phyloP scores from a whole-genome alignment of 2,113 vertebrate species.

The Brachypteracias leptosomus region DNA sequence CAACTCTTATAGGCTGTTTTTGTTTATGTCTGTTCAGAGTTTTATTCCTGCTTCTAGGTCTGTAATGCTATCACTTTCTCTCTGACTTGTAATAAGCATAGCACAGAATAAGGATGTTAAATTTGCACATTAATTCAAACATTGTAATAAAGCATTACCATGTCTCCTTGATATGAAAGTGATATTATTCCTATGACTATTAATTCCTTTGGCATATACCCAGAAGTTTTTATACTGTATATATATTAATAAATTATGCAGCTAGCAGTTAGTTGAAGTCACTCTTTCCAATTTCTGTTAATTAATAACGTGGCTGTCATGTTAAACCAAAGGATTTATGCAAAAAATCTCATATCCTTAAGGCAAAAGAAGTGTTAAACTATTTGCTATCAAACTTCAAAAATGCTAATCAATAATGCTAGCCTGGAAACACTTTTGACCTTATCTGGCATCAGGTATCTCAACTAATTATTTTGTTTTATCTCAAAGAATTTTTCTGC shows the following conservation, averaged over 20 bases:
- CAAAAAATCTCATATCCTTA: neutral
- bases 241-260: conserved; percentile 51
- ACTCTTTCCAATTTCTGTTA: neutral
- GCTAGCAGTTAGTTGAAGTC: neutral
- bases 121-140: conserved; percentile 42
- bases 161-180: conserved; percentile 8
- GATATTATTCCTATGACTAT: conserved; percentile 23
- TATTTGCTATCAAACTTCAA: conserved; percentile 12
- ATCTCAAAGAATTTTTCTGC: neutral
- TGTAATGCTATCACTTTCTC: neutral
- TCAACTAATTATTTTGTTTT: conserved; percentile 2
- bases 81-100: neutral
- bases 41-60: neutral
- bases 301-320: conserved; percentile 19
- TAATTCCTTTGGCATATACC: conserved; percentile 32
- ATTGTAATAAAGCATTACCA: neutral
- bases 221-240: conserved; percentile 40
- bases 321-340: conserved; percentile 7
- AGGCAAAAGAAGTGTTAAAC: neutral
- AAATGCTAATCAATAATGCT: conserved; percentile 39
- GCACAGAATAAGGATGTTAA: neutral
- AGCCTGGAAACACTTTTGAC: conserved; percentile 30
- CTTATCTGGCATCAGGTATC: neutral
- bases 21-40: neutral
- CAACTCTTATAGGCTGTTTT: neutral